Conservation (phyloP, 2,797 vertebrate genomes). For the Sciurus vulgaris region DNA sequence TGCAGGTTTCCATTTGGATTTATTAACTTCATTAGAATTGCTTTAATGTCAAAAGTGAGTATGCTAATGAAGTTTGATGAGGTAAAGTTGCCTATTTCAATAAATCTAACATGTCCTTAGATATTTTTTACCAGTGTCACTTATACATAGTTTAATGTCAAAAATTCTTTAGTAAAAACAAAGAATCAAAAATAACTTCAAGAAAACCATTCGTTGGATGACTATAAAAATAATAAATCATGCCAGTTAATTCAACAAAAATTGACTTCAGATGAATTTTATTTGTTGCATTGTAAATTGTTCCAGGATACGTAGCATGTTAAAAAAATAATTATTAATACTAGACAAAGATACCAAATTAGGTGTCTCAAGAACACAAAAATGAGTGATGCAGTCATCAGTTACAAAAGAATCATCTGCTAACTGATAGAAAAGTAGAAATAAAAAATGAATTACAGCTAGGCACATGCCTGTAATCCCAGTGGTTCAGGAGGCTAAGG, state of each 20-base stretch:
- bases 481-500: too few species aligned
- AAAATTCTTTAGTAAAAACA: constrained; percentile 18
- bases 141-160: neutral
- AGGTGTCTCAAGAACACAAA: neutral
- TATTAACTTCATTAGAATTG: constrained; percentile 57
- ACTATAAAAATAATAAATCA: constrained; percentile 8
- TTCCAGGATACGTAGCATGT: neutral
- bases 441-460: neutral
- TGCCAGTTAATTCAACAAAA: constrained; percentile 40
- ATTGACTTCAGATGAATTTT: constrained; percentile 64
- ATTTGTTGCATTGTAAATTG: neutral
- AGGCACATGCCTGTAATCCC: too few species aligned
- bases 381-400: neutral
- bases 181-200: constrained; percentile 40
- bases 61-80: constrained; percentile 47
- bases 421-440: neutral
- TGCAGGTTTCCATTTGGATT: constrained; percentile 29
- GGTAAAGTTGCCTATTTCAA: neutral
- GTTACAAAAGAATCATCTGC: neutral
- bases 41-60: constrained; percentile 51
- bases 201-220: constrained; percentile 39
- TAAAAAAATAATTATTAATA: constrained; percentile 13
- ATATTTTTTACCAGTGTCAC: constrained; percentile 6
- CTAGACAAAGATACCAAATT: neutral
- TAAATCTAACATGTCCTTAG: neutral